Evolutionary conservation across 2,888 invertebrate genomes (phyloP).

Genomic region (Caenorhabditis imperialis): DNA sequence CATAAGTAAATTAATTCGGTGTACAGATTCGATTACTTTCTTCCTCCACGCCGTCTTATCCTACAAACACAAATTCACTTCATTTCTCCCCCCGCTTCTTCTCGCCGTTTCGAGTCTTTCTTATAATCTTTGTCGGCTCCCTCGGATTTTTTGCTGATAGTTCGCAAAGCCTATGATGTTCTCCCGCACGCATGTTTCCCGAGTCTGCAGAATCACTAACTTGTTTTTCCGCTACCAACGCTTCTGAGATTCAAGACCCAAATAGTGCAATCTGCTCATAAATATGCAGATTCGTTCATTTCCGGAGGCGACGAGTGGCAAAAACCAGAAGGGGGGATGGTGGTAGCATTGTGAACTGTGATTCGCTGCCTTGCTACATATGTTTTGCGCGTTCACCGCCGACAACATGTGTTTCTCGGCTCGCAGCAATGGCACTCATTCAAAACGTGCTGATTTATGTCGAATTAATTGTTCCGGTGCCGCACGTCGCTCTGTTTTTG

Average conservation of each 20-base stretch:
- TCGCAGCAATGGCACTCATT: conserved; percentile 11
- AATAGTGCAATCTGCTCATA: conserved; percentile 48
- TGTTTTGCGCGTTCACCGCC: conserved; percentile 35
- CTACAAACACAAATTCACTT: conserved; percentile 40
- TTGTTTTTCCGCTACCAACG: conserved; percentile 7
- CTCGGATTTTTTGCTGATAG: conserved; percentile 4
- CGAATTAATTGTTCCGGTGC: conserved; percentile 45
- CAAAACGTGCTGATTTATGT: conserved; percentile 52
- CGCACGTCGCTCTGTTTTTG: conserved; percentile 6
- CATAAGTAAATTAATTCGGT: conserved; percentile 45
- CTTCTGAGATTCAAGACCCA: not conserved
- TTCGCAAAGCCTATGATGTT: no score
- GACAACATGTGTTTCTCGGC: conserved; percentile 46
- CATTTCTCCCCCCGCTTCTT: conserved; percentile 19
- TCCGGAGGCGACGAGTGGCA: conserved; percentile 23
- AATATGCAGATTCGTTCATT: conserved; percentile 45
- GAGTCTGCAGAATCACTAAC: not conserved
- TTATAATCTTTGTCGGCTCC: conserved; percentile 46
- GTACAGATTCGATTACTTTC: conserved; percentile 56
- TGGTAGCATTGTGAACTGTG: conserved; percentile 42
- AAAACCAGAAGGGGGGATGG: conserved; percentile 12
- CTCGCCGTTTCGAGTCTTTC: conserved; percentile 15
- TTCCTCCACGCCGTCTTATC: conserved; percentile 12
- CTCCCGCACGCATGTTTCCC: no score
- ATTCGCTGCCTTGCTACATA: conserved; percentile 29